Conservation (phyloP, 2,113 vertebrate genomes). For the Anguilla japonica region DNA sequence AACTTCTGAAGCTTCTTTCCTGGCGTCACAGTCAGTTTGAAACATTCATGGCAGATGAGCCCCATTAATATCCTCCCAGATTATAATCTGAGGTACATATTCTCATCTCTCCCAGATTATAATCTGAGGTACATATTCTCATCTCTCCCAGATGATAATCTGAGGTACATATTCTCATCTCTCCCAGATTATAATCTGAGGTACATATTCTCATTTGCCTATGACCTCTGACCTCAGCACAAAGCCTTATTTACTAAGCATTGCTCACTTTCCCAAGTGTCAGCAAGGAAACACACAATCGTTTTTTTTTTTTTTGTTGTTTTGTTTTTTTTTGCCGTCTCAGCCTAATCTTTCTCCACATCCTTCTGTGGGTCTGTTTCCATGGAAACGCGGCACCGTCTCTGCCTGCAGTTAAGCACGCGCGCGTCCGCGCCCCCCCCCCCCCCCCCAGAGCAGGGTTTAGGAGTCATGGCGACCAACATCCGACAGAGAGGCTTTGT, state of each 20-base stretch:
- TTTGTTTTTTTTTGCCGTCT: conserved; percentile 48
- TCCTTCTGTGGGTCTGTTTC: conserved; percentile 54
- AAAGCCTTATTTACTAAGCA: neutral
- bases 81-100: no score
- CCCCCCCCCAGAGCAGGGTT: neutral
- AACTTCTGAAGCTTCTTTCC: no score
- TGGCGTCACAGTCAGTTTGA: no score
- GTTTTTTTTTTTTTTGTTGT: conserved; percentile 45
- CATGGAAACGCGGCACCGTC: conserved; percentile 60
- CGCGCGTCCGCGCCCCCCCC: conserved; percentile 5
- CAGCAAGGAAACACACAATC: neutral
- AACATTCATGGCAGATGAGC: neutral
- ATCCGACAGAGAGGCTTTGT: neutral
- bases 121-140: no score
- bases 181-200: no score
- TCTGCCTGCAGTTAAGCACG: conserved; percentile 32
- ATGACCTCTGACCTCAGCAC: no score
- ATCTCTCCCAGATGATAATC: no score
- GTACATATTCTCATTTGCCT: no score
- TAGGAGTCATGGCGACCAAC: neutral
- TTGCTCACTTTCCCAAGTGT: neutral
- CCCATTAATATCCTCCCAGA: neutral
- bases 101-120: no score
- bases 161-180: no score
- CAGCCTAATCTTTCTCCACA: conserved; percentile 46